Evolutionary conservation across 2,888 invertebrate species (phyloP), one percentile per base, ranked within the genome.

Genomic region (Andrena praecox): DNA sequence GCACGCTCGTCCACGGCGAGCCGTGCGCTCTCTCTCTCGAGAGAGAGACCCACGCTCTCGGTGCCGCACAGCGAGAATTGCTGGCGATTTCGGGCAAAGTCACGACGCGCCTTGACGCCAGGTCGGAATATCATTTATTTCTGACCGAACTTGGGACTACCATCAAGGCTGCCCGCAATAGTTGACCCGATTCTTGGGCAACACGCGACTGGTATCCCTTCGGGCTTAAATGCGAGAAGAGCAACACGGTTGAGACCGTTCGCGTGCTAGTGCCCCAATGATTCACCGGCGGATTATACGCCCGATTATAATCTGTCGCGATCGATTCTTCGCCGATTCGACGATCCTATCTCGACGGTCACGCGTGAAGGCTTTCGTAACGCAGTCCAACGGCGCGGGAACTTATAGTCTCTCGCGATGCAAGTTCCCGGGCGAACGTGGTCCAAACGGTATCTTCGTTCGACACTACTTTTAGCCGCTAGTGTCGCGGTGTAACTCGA

Each of bases 111-210:
- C 24, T 60, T 2, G 62, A 24, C 16, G 42, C 2, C 20, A 7
- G 54, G 29, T 20, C 48, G 12, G 12, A 60, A 27, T 52, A 56
- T 60, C 31, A 72, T 72, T 72, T 71, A 80, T 80, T 80, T 67
- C 56, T 33, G 31, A 62, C 20, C 67, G 35, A 64, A 73, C 56
- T 70, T 80, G 50, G 48, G 48, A 69, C 27, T 56, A 70, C 31
- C 29, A 67, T 62, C 62, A 68, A 80, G 67, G 71, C 35, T 77
- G 59, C 29, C 50, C 64, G 66, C 64, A 48, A 78, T 31, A 60
- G 64, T 52, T 52, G 54, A 67, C 48, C 66, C 42, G 62, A 60
- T 80, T 71, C 63, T n/a, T 24, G 20, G 5, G 12, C 31, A 20
- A 50, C 52, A n/a, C 16, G 54, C 33, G 29, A 31, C 27, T 4